Conservation (phyloP, 2,113 vertebrate species). For the Grantiella picta region DNA sequence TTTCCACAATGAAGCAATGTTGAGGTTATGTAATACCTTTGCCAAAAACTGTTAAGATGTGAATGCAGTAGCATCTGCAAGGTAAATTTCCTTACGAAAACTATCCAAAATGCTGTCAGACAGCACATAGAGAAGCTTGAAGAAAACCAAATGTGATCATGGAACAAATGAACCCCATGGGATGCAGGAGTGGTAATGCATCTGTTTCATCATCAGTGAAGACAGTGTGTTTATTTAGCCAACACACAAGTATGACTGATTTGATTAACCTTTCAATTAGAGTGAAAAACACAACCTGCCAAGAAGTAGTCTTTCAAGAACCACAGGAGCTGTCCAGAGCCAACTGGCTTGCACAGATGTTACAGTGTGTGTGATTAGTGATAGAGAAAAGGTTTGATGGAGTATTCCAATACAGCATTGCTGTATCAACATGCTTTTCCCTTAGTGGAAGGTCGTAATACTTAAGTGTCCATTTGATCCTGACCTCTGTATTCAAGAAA, state of each 20-base stretch:
- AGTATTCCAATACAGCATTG: not conserved
- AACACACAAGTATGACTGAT: constrained; percentile 42
- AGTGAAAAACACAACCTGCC: constrained; percentile 51
- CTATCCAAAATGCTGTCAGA: not conserved
- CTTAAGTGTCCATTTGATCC: not conserved
- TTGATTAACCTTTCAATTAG: constrained; percentile 71
- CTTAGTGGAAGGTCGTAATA: not conserved
- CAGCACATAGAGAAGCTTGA: not conserved
- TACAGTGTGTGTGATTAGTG: not conserved
- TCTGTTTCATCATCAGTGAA: constrained; percentile 51
- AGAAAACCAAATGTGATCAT: not conserved
- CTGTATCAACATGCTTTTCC: not conserved
- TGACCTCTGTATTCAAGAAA: not conserved
- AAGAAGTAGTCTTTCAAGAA: constrained; percentile 57
- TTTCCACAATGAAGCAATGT: not conserved
- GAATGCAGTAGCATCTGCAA: not conserved
- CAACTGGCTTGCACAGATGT: constrained; percentile 63
- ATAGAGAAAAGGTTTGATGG: not conserved
- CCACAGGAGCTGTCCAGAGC: constrained; percentile 65
- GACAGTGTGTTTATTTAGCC: constrained; percentile 56
- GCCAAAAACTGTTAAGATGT: not conserved
- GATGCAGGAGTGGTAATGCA: not conserved
- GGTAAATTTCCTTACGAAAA: not conserved
- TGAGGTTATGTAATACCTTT: not conserved
- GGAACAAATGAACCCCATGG: constrained; percentile 18